Percentiles rank a stretch among this genome's conserved stretches.
phyloP scores from a whole-genome alignment of 2,113 vertebrate genomes.

The Chaetura pelagica region DNA sequence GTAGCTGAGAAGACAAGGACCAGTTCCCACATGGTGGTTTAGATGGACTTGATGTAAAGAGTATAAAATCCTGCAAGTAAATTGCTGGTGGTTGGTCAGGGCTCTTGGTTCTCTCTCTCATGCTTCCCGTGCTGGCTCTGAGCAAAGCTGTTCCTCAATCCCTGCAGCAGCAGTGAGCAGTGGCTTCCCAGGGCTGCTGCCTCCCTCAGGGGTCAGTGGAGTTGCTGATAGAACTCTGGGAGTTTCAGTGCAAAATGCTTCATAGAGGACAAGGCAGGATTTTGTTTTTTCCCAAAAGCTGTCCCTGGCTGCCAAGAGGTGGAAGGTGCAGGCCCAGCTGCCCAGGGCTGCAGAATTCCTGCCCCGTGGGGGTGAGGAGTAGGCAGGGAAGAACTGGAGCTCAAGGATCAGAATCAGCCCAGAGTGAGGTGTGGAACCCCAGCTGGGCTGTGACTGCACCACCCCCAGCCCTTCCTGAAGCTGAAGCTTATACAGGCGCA shows the following conservation, averaged over 20 bases:
- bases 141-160: fast-evolving
- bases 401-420: too few species aligned
- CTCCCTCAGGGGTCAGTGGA: neutral
- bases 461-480: neutral
- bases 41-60: neutral
- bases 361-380: neutral
- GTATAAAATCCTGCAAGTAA: neutral
- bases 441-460: fast-evolving
- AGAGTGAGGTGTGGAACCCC: fast-evolving
- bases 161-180: neutral
- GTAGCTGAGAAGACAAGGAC: fast-evolving
- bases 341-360: too few species aligned
- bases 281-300: fast-evolving
- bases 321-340: neutral
- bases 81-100: neutral
- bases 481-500: neutral
- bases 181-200: fast-evolving
- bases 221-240: neutral
- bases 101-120: neutral
- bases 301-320: neutral
- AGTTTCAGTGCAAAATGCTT: neutral
- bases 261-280: neutral
- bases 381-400: neutral
- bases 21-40: fast-evolving
- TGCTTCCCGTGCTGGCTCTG: fast-evolving